Percentiles rank a stretch among this genome's conserved stretches.
phyloP scores from a whole-genome alignment of 1,140 invertebrate species.

The Lutraria rhynchaena region DNA sequence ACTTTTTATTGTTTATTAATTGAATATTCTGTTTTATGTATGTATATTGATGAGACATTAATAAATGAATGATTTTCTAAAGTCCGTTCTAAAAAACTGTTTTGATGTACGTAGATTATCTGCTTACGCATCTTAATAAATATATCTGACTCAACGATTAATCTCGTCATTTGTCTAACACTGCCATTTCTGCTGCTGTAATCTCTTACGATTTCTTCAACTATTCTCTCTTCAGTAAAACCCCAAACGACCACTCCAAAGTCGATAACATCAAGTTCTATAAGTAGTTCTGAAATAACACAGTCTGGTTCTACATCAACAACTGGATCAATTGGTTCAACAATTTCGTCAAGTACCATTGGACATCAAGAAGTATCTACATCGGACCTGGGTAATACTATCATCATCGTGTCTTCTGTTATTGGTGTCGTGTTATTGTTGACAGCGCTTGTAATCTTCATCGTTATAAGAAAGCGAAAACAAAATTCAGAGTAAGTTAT shows the following conservation, averaged over 20 bases:
- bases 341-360: conserved; percentile 15
- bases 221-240: neutral
- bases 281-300: conserved; percentile 32
- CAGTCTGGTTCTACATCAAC: conserved; percentile 4
- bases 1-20: no score
- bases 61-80: no score
- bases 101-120: no score
- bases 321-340: conserved; percentile 1
- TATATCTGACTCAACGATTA: no score
- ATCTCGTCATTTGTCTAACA: no score
- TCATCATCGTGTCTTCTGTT: neutral
- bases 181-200: no score
- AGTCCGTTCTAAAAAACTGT: no score
- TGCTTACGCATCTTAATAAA: no score
- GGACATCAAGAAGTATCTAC: neutral
- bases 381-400: neutral
- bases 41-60: no score
- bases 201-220: no score
- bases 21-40: no score
- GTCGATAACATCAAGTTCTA: conserved; percentile 30
- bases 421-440: neutral
- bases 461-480: neutral
- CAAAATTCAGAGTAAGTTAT: conserved; percentile 1
- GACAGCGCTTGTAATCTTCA: neutral
- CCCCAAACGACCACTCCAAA: neutral